Evolutionary conservation across 2,888 invertebrate genomes (phyloP), one percentile per base, ranked within the genome.

Genomic region (Apamea crenata): DNA sequence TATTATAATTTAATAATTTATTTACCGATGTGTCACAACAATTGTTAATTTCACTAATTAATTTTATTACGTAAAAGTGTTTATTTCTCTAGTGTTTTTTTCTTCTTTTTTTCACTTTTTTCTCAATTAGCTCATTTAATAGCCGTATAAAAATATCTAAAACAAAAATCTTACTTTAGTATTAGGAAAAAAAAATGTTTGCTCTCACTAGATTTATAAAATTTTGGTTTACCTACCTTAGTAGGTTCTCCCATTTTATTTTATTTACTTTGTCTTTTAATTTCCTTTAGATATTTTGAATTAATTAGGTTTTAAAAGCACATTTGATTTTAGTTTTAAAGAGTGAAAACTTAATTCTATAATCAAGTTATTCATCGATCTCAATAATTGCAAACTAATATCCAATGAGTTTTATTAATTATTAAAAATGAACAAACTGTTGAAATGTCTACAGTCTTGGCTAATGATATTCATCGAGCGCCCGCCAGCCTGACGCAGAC

Each of bases 1-100:
- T 67, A 59, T 56, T 36, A 53, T 14, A 66, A 81, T 53, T 66
- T 77, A 83, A 53, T 67, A 53, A 82, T 61, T 50, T 70, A 77
- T 36, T 59, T 67, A 40, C 36, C 56, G 10, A n/a, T 12, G 18
- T 40, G 50, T 44, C 56, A 25, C 81, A 29, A 50, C 40, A 50
- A 25, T 50, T 50, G 18, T 32, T 76, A 6, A 50, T 82, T 81
- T 29, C 21, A 53, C 53, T n/a, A 83, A 68, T 83, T 63, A 47
- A 47, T 40, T 44, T 50, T 29, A 44, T 44, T 36, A 32, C 16
- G 10, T 29, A 18, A 2, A 61, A 16, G n/a, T 40, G 7, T 40
- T 40, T 40, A 40, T 40, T 40, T n/a, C n/a, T n/a, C n/a, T n/a
- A n/a, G n/a, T n/a, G n/a, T n/a, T n/a, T n/a, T n/a, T n/a, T n/a